Evolutionary conservation across 2,797 vertebrate genomes (phyloP).

Genomic region (Melanotaenia parkinsoni): DNA sequence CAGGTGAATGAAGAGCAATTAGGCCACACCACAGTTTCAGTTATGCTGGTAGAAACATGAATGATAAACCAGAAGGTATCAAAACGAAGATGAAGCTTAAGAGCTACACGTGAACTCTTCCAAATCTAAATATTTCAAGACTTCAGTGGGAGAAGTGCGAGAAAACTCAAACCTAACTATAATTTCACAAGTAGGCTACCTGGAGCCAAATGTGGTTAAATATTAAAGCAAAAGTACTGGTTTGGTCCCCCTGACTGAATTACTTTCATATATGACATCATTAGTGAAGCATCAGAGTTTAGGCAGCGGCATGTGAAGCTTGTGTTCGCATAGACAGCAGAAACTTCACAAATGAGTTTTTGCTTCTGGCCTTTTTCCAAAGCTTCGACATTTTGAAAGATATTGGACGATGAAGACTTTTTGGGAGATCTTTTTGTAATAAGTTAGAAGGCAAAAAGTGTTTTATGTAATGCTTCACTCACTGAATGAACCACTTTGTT

Average conservation of each 20-base stretch:
- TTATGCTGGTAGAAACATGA: slow-evolving; percentile 48
- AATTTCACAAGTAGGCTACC: background rate
- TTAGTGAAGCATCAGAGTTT: background rate
- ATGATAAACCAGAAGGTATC: background rate
- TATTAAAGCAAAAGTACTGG: background rate
- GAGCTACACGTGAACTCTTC: background rate
- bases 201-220: background rate
- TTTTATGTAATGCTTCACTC: background rate
- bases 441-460: background rate
- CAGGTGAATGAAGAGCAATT: slow-evolving; percentile 34
- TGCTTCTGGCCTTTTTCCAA: background rate
- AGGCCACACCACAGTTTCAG: slow-evolving; percentile 24
- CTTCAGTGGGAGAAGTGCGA: background rate
- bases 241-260: background rate
- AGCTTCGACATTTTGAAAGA: background rate
- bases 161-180: background rate
- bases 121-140: background rate
- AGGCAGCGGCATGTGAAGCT: background rate
- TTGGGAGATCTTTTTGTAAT: background rate
- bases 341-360: background rate
- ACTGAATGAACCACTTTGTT: background rate
- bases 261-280: background rate
- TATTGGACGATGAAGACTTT: background rate
- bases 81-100: background rate
- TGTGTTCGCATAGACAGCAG: background rate